These are phyloP conservation scores for Sthenelais limicola DNA, from an alignment of 2,888 invertebrate species.

Conservation along the genomic window DNA sequence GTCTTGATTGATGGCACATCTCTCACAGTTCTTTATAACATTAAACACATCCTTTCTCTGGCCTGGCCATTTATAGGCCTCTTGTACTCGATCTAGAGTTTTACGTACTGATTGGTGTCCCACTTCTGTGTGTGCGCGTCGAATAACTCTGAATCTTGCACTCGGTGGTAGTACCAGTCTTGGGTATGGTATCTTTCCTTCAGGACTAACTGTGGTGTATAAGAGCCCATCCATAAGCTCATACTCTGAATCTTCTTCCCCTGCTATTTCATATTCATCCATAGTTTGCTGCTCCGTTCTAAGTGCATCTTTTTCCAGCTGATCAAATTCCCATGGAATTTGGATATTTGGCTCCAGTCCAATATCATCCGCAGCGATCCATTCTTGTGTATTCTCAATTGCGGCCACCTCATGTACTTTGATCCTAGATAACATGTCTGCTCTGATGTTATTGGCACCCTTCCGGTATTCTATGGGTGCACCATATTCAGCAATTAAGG, in stretches of 20 bases:
- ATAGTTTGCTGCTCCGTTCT: neutral
- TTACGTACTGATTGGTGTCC: constrained; percentile 1
- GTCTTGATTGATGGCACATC: neutral
- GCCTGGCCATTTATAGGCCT: constrained; percentile 12
- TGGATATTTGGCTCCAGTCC: too few relatives aligned
- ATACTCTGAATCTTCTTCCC: neutral
- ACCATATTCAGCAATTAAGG: constrained; percentile 27
- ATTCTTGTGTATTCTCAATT: neutral
- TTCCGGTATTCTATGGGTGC: constrained; percentile 11
- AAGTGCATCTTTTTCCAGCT: neutral
- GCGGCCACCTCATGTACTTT: neutral
- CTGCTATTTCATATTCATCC: neutral
- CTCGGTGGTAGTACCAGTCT: constrained; percentile 7
- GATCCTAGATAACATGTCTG: constrained; percentile 28
- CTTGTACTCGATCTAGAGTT: constrained; percentile 3
- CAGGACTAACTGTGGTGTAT: neutral
- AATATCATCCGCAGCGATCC: too few relatives aligned
- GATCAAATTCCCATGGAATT: neutral
- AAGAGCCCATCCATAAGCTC: neutral
- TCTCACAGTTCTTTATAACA: neutral
- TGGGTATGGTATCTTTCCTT: neutral
- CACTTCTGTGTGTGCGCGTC: neutral
- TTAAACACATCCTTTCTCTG: neutral
- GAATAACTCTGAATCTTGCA: neutral
- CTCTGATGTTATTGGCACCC: constrained; percentile 1